A percentile compares a stretch with the other conserved stretches of the same genome.
phyloP scores from a whole-genome alignment of 2,113 vertebrate species.

The Phasianus colchicus region DNA sequence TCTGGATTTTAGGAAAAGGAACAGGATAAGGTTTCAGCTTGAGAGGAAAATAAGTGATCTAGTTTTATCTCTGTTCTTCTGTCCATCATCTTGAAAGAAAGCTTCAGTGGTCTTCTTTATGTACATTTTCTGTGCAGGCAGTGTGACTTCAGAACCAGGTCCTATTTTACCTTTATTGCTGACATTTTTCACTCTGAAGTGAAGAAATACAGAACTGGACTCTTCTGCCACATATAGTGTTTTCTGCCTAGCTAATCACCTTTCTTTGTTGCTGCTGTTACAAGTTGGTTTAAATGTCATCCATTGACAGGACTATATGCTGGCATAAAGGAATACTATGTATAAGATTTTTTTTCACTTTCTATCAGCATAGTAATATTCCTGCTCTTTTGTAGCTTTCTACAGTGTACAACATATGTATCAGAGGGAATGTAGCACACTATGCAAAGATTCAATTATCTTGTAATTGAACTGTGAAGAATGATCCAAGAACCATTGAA shows the following conservation, averaged over 20 bases:
- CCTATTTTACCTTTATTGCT: not conserved
- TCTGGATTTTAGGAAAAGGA: not conserved
- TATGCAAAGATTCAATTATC: slow-evolving; percentile 3
- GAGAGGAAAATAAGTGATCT: not conserved
- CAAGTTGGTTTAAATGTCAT: not conserved
- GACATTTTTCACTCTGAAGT: not conserved
- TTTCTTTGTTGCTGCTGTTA: not conserved
- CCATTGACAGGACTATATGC: not conserved
- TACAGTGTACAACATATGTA: slow-evolving; percentile 7
- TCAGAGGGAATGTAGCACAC: slow-evolving; percentile 5
- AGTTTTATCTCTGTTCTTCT: not conserved
- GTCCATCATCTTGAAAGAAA: not conserved
- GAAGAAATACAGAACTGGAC: not conserved
- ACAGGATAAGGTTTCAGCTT: not conserved
- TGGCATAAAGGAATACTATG: not conserved
- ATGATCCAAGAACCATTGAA: slow-evolving; percentile 52
- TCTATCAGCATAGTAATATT: not conserved
- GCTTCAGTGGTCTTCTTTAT: not conserved
- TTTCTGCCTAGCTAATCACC: not conserved
- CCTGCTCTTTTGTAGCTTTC: slow-evolving; percentile 22
- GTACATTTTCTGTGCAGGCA: not conserved
- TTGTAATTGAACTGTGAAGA: slow-evolving; percentile 8
- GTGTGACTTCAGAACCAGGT: slow-evolving; percentile 2
- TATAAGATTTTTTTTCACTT: not conserved
- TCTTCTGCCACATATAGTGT: not conserved